Evolutionary conservation across 2,888 invertebrate genomes (phyloP).

Genomic region (Philhelius pedissequus): DNA sequence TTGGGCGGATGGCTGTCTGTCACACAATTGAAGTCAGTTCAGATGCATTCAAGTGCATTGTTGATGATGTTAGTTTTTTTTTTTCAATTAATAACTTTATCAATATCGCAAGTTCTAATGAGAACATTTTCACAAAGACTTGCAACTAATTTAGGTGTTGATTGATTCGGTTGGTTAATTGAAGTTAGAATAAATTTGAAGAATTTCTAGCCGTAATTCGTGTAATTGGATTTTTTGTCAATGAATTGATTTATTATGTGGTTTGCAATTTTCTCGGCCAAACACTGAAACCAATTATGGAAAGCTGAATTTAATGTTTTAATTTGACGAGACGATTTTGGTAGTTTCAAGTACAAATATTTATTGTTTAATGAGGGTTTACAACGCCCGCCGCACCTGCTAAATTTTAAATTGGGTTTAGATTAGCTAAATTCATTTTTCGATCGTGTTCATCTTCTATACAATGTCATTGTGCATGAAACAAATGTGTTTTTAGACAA

Average conservation of each 20-base stretch:
- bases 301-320: conserved; percentile 21
- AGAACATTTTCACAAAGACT: conserved; percentile 14
- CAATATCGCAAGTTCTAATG: conserved; percentile 33
- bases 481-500: too few relatives aligned
- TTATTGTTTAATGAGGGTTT: not conserved
- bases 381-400: not conserved
- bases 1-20: conserved; percentile 1
- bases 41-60: conserved; percentile 26
- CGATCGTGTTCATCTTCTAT: too few relatives aligned
- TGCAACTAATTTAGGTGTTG: conserved; percentile 37
- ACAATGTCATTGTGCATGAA: too few relatives aligned
- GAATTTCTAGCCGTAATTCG: conserved; percentile 13
- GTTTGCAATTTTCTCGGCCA: conserved; percentile 26
- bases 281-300: conserved; percentile 13
- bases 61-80: not conserved
- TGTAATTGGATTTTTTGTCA: conserved; percentile 15
- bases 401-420: not conserved
- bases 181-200: not conserved
- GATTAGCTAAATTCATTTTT: too few relatives aligned
- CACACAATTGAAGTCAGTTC: conserved; percentile 44
- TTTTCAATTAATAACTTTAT: conserved; percentile 49
- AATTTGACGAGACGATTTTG: not conserved
- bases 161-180: conserved; percentile 2
- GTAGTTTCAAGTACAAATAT: conserved; percentile 9
- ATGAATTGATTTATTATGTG: conserved; percentile 38